A percentile compares a stretch with the other conserved stretches of the same genome.
Evolutionary conservation across 2,888 invertebrate genomes (phyloP).

Genomic region (Drosophila monieri): DNA sequence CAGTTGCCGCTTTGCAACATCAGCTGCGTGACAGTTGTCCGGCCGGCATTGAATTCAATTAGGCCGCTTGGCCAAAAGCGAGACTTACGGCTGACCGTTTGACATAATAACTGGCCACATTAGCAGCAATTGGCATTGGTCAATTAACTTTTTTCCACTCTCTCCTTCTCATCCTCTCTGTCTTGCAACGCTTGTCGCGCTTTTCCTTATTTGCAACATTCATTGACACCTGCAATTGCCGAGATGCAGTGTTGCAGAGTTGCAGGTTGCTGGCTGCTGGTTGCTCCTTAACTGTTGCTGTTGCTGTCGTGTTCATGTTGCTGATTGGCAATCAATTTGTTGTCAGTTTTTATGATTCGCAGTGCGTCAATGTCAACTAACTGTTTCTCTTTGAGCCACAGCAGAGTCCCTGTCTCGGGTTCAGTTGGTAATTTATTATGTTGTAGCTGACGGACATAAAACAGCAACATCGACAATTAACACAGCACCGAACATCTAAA

Average conservation of each 20-base stretch:
- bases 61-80: constrained; percentile 44
- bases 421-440: constrained; percentile 60
- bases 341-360: constrained; percentile 79
- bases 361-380: constrained; percentile 72
- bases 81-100: constrained; percentile 62
- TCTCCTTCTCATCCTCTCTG: constrained; percentile 7
- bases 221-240: constrained; percentile 77
- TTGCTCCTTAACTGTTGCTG: constrained; percentile 16
- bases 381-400: constrained; percentile 46
- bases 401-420: neutral
- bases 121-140: constrained; percentile 78
- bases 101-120: constrained; percentile 79
- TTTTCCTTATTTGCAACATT: constrained; percentile 77
- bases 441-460: constrained; percentile 48
- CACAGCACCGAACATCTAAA: constrained; percentile 33
- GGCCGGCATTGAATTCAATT: constrained; percentile 50
- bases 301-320: constrained; percentile 76
- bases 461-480: constrained; percentile 15
- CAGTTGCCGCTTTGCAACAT: constrained; percentile 35
- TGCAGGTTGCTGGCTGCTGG: constrained; percentile 4
- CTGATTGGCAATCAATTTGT: constrained; percentile 78
- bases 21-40: constrained; percentile 54
- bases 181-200: constrained; percentile 65
- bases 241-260: constrained; percentile 21
- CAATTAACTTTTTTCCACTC: constrained; percentile 71